A percentile compares a stretch with the other conserved stretches of the same genome.
These are phyloP conservation scores for Chaetura pelagica DNA, from an alignment of 2,113 vertebrate species.

Conservation along the genomic window DNA sequence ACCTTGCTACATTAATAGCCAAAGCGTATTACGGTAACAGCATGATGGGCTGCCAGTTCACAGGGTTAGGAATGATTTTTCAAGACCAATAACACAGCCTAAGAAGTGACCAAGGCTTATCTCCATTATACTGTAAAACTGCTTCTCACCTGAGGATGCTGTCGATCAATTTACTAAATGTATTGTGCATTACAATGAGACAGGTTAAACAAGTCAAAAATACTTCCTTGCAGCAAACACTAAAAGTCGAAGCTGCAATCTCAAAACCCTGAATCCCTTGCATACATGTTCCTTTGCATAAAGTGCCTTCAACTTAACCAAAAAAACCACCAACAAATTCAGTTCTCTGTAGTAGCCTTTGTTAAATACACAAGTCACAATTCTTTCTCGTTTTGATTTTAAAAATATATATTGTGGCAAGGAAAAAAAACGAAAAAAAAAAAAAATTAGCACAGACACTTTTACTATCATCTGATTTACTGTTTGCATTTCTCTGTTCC, in stretches of 20 bases:
- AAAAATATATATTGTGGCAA: not conserved
- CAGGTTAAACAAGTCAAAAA: not conserved
- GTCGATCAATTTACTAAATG: not conserved
- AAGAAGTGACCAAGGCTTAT: not conserved
- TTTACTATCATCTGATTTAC: not conserved
- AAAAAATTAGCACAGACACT: not conserved
- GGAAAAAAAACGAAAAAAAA: not conserved
- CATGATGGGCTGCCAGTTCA: not conserved
- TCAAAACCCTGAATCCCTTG: not conserved
- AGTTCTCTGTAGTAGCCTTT: not conserved
- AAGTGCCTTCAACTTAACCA: not conserved
- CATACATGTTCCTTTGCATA: not conserved
- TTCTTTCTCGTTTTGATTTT: not conserved
- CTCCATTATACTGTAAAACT: not conserved
- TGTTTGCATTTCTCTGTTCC: not conserved
- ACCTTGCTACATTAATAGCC: not conserved
- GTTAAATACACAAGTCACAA: not conserved
- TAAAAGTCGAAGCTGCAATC: not conserved
- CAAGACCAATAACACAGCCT: constrained; percentile 15
- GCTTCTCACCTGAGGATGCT: constrained; percentile 33
- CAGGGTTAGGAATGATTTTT: constrained; percentile 28
- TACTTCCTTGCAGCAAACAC: not conserved
- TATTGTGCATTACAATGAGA: not conserved
- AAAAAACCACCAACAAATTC: not conserved
- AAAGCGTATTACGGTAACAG: not conserved